These are phyloP conservation scores for Axea sp. DNA, from an alignment of 2,888 invertebrate genomes.

Conservation along the genomic window DNA sequence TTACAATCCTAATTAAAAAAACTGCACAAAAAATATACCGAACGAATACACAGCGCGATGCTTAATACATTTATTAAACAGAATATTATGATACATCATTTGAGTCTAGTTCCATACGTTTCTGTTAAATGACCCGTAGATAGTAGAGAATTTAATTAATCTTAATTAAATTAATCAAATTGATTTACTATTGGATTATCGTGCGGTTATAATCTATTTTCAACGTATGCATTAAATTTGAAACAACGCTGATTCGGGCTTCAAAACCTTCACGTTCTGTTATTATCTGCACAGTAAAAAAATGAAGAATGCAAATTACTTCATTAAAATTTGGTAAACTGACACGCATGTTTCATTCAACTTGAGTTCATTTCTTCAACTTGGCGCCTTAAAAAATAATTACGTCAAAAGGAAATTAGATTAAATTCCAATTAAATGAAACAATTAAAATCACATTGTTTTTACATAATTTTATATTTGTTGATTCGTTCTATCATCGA, in stretches of 20 bases:
- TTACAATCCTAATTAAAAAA: slow-evolving; percentile 23
- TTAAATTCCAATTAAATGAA: too few species aligned
- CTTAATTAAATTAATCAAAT: slow-evolving; percentile 48
- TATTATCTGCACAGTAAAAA: background rate
- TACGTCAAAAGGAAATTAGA: too few species aligned
- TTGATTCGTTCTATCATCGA: slow-evolving; percentile 9
- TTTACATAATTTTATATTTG: background rate
- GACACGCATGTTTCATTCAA: too few species aligned
- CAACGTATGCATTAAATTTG: slow-evolving; percentile 32
- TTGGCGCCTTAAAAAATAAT: too few species aligned
- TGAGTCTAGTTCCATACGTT: slow-evolving; percentile 16
- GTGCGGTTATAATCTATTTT: slow-evolving; percentile 23
- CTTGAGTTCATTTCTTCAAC: too few species aligned
- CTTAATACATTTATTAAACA: slow-evolving; percentile 21
- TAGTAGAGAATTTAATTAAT: slow-evolving; percentile 37
- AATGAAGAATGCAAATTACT: too few species aligned
- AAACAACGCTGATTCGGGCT: background rate
- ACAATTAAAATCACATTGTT: too few species aligned
- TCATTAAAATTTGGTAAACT: too few species aligned
- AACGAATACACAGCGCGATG: slow-evolving; percentile 4
- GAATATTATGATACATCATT: slow-evolving; percentile 36
- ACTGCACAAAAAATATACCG: slow-evolving; percentile 6
- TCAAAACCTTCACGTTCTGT: too few species aligned
- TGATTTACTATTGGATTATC: slow-evolving; percentile 43
- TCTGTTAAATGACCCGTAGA: slow-evolving; percentile 3